phyloP scores from a whole-genome alignment of 2,113 vertebrate genomes.

The Chamaetylas fuelleborni region DNA sequence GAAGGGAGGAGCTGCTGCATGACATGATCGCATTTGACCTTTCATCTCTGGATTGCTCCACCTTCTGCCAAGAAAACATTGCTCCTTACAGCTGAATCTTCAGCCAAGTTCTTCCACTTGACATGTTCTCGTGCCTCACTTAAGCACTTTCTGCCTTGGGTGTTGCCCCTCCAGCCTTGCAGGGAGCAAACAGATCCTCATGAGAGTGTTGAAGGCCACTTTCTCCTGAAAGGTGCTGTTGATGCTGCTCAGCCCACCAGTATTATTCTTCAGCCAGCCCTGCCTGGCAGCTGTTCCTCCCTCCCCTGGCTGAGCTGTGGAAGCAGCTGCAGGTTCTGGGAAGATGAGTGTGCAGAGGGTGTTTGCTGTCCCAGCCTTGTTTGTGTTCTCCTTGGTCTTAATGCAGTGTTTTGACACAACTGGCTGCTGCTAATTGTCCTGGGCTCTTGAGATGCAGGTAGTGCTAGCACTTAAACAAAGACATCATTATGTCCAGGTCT shows the following conservation, averaged over 20 bases:
- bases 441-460: neutral
- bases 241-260: slow-evolving; percentile 31
- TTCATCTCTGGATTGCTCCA: neutral
- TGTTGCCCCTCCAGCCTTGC: neutral
- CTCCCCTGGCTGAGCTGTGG: neutral
- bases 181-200: neutral
- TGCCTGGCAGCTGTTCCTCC: neutral
- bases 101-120: neutral
- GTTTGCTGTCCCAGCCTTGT: neutral
- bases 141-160: neutral
- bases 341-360: neutral
- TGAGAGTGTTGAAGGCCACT: neutral
- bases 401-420: neutral
- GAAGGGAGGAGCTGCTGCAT: neutral
- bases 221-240: neutral
- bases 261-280: neutral
- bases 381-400: neutral
- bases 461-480: slow-evolving; percentile 23
- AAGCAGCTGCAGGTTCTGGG: slow-evolving; percentile 12
- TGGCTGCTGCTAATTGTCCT: neutral
- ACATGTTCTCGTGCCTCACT: neutral
- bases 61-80: neutral
- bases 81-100: neutral
- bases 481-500: neutral
- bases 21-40: neutral